phyloP scores from a whole-genome alignment of 2,797 vertebrate genomes.

The Acomys russatus region DNA sequence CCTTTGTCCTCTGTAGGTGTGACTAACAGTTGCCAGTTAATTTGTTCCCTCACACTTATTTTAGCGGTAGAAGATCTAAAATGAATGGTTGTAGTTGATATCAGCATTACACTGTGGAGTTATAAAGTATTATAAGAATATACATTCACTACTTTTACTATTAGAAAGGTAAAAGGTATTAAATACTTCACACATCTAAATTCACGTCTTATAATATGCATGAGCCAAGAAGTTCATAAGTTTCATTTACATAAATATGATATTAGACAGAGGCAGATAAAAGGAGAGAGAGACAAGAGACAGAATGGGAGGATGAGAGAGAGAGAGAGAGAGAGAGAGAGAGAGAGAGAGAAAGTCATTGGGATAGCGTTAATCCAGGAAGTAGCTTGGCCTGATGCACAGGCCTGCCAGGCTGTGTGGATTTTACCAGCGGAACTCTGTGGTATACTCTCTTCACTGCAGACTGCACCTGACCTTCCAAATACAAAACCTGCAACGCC shows the following conservation, averaged over 20 bases:
- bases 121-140: neutral
- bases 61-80: constrained; percentile 1
- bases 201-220: neutral
- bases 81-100: neutral
- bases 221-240: neutral
- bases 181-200: neutral
- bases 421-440: neutral
- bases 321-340: neutral
- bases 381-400: neutral
- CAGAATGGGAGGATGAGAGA: neutral
- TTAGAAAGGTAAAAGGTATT: neutral
- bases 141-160: neutral
- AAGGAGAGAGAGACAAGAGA: no score
- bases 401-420: neutral
- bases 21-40: neutral
- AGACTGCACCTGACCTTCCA: neutral
- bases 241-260: neutral
- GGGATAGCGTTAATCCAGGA: neutral
- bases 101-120: neutral
- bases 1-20: neutral
- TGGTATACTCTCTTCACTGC: neutral
- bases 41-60: neutral
- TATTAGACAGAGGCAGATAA: neutral
- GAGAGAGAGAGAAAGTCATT: neutral
- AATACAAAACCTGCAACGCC: neutral